These are phyloP conservation scores for Buceros bicornis DNA, from an alignment of 2,797 vertebrate species.

Conservation along the genomic window DNA sequence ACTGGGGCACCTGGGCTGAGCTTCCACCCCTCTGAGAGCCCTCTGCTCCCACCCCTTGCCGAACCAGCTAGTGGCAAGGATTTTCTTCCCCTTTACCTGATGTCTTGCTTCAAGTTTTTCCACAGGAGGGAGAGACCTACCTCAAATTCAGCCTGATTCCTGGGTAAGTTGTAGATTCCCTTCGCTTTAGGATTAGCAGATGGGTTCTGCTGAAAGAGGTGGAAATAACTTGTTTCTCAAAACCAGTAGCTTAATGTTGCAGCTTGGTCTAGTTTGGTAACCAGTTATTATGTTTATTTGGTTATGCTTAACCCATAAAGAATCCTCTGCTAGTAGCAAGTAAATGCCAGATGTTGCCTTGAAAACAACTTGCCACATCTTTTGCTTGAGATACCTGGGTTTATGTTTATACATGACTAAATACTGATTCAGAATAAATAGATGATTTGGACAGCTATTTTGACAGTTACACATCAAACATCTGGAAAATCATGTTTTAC, in stretches of 20 bases:
- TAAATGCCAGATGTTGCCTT: neutral
- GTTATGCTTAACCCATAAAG: neutral
- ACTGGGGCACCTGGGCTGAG: accelerated
- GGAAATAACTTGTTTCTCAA: neutral
- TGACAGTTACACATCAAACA: neutral
- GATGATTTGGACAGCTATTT: neutral
- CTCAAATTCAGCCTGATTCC: neutral
- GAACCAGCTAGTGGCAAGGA: neutral
- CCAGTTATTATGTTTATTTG: neutral
- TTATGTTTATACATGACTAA: neutral
- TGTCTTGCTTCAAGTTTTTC: neutral
- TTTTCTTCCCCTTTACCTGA: neutral
- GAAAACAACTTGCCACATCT: neutral
- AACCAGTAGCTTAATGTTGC: neutral
- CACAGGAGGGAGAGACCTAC: neutral
- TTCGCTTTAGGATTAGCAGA: neutral
- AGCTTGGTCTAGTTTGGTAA: neutral
- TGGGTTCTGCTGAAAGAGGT: neutral
- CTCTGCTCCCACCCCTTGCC: neutral
- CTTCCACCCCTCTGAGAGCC: neutral
- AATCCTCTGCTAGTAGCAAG: neutral
- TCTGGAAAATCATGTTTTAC: neutral
- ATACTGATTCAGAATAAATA: neutral
- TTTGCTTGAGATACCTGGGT: accelerated
- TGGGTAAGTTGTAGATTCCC: neutral